phyloP scores from a whole-genome alignment of 2,888 invertebrate species.

The Pyrgus malvae region DNA sequence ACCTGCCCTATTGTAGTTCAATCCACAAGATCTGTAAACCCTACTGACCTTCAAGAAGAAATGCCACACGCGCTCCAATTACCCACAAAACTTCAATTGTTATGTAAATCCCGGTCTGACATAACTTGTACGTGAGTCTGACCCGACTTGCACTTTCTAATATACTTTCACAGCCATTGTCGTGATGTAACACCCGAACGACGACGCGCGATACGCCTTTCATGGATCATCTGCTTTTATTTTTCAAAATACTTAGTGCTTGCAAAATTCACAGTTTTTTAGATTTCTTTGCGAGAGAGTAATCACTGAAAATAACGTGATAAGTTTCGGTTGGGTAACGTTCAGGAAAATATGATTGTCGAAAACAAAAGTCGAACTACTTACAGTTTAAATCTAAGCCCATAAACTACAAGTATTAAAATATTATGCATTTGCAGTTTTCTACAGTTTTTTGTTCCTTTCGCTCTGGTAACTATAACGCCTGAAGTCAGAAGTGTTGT shows the following conservation, averaged over 20 bases:
- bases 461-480: too few relatives aligned
- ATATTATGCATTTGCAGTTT: too few relatives aligned
- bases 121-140: constrained; percentile 74
- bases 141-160: constrained; percentile 76
- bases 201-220: constrained; percentile 20
- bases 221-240: constrained; percentile 18
- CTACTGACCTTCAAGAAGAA: constrained; percentile 34
- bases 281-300: neutral
- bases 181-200: constrained; percentile 62
- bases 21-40: too few relatives aligned
- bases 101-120: constrained; percentile 75
- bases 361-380: too few relatives aligned
- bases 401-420: too few relatives aligned
- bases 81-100: constrained; percentile 70
- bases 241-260: neutral
- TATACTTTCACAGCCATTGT: constrained; percentile 77
- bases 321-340: too few relatives aligned
- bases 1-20: too few relatives aligned
- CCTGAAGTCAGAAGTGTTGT: too few relatives aligned
- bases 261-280: too few relatives aligned
- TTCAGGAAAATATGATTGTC: too few relatives aligned
- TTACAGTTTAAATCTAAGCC: too few relatives aligned
- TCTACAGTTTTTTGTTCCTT: too few relatives aligned
- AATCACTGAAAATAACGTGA: neutral
- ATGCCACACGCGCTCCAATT: constrained; percentile 67